A percentile compares a stretch with the other conserved stretches of the same genome.
Evolutionary conservation across 1,140 invertebrate species (phyloP).

Genomic region (Pissodes strobi): DNA sequence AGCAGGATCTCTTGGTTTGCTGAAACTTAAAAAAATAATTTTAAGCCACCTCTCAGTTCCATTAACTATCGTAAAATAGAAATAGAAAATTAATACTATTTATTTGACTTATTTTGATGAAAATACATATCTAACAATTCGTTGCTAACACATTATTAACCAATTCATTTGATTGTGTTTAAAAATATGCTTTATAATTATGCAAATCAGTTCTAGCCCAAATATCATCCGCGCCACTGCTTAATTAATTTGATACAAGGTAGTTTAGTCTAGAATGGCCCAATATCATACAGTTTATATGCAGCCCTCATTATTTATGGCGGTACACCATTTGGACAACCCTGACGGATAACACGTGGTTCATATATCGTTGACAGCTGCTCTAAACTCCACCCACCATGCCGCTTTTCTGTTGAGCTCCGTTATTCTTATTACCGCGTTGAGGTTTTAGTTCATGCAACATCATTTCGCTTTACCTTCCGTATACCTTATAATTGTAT

Average conservation of each 20-base stretch:
- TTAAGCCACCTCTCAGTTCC: too few relatives aligned
- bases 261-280: conserved; percentile 26
- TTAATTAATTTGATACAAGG: conserved; percentile 7
- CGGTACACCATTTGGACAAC: conserved; percentile 29
- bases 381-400: conserved; percentile 35
- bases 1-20: too few relatives aligned
- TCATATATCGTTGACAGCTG: conserved; percentile 43
- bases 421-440: conserved; percentile 18
- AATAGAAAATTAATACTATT: too few relatives aligned
- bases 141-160: too few relatives aligned
- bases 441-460: conserved; percentile 4
- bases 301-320: conserved; percentile 20
- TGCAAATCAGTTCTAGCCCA: background rate
- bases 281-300: conserved; percentile 18
- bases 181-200: too few relatives aligned
- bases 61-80: too few relatives aligned
- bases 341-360: conserved; percentile 43
- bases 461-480: background rate
- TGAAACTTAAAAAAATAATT: too few relatives aligned
- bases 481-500: too few relatives aligned
- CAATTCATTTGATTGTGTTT: too few relatives aligned
- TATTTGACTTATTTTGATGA: too few relatives aligned
- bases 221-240: background rate
- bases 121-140: too few relatives aligned
- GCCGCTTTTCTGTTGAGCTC: conserved; percentile 9